A percentile compares a stretch with the other conserved stretches of the same genome.
Conservation (phyloP, 1,140 invertebrate genomes). For the Acarapis woodi region DNA sequence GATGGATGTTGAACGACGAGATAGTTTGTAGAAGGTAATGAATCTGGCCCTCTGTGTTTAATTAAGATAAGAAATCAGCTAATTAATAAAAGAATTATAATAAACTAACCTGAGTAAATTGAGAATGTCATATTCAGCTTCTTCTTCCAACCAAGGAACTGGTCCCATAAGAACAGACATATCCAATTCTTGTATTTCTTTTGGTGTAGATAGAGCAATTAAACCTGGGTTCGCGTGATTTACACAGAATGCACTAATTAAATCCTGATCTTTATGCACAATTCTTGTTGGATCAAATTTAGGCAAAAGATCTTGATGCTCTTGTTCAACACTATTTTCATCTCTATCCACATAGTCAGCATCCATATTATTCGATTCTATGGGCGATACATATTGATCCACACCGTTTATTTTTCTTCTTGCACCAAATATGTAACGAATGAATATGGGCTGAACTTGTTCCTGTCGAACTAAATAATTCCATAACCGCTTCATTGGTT, state of each 20-base stretch:
- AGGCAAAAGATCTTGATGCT: conserved; percentile 19
- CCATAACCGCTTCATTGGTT: conserved; percentile 65
- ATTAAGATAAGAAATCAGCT: conserved; percentile 6
- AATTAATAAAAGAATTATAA: not conserved
- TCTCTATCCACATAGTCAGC: conserved; percentile 12
- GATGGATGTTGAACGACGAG: conserved; percentile 61
- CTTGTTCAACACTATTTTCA: conserved; percentile 1
- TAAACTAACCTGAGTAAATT: conserved; percentile 34
- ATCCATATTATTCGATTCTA: no score
- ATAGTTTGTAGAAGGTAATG: conserved; percentile 41
- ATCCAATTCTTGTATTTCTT: conserved; percentile 92
- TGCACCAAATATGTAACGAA: conserved; percentile 60
- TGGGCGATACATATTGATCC: conserved; percentile 9
- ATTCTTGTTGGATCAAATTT: conserved; percentile 52
- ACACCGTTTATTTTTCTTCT: not conserved
- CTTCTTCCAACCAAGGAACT: conserved; percentile 64
- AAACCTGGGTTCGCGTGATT: conserved; percentile 58
- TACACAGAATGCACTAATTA: conserved; percentile 82
- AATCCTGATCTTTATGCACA: conserved; percentile 96
- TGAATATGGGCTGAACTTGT: conserved; percentile 71
- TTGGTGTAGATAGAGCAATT: conserved; percentile 67
- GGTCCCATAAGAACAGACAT: conserved; percentile 59
- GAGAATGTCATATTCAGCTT: conserved; percentile 79
- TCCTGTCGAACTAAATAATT: conserved; percentile 74
- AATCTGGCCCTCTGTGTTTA: conserved; percentile 26